These are phyloP conservation scores for Pseudococcus jackbeardsleyi DNA, from an alignment of 2,888 invertebrate genomes.

Conservation along the genomic window DNA sequence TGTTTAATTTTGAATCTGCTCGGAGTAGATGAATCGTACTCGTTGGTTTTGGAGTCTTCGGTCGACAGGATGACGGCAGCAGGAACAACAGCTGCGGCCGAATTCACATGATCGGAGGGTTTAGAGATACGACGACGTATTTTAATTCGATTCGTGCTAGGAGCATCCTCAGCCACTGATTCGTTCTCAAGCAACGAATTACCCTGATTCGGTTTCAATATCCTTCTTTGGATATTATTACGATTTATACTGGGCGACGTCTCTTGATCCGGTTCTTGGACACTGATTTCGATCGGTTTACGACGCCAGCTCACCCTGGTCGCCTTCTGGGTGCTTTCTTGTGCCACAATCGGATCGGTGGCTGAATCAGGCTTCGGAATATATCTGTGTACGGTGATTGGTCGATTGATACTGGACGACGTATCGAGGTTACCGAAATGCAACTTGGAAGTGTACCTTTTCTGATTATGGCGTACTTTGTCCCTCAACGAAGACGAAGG, in stretches of 20 bases:
- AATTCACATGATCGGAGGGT: conserved; percentile 39
- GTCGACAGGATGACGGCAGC: not conserved
- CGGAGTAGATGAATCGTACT: conserved; percentile 42
- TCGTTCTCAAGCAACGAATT: conserved; percentile 49
- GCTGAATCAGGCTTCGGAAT: not conserved
- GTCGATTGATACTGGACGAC: conserved; percentile 51
- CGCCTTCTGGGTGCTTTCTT: conserved; percentile 33
- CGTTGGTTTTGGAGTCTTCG: conserved; percentile 46
- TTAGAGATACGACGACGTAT: conserved; percentile 59
- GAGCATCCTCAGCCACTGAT: conserved; percentile 17
- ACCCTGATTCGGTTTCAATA: conserved; percentile 59
- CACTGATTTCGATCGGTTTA: conserved; percentile 70
- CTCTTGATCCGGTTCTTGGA: conserved; percentile 73
- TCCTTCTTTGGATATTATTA: conserved; percentile 58
- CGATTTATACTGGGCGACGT: conserved; percentile 77
- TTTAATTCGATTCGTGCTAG: conserved; percentile 56
- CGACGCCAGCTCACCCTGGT: conserved; percentile 46
- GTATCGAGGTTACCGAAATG: not conserved
- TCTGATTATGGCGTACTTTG: not conserved
- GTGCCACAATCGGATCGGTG: not conserved
- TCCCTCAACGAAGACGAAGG: not conserved
- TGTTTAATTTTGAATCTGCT: conserved; percentile 58
- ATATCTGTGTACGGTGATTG: conserved; percentile 28
- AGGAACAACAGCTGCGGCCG: not conserved
- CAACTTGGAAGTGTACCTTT: not conserved